Base-by-base conservation (phyloP, 1,140 invertebrate species). In the Acromyrmex charruanus region DNA sequence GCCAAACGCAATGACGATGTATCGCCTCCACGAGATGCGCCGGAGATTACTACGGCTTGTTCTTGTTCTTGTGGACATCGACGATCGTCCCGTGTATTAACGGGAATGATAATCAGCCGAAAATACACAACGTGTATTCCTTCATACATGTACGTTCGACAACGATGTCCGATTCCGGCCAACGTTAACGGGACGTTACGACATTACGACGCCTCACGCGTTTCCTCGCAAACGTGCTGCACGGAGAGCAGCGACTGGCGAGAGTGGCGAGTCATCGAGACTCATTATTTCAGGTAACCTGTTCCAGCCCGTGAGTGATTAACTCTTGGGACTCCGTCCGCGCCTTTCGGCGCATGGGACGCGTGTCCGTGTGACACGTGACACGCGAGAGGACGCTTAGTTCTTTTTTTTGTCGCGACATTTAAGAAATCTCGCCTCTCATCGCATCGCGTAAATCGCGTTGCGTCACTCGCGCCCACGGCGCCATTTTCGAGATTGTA, bases 401-500 rank as follows among this genome's bases (percentile, higher is more conserved):
- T 4, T 35, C 6, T 10, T 44, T 44, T 44, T 44, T 44, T 35
- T 9, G 14, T 7, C 7, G n/a, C 10, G 18, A 39, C 35, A 9
- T n/a, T 21, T 4, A n/a, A 18, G 12, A n/a, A 21, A 21, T 9
- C 18, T 39, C 69, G 5, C 49, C 1, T 31, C 21, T 10, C 51
- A 0, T 6, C 44, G 58, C 59, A 44, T 77, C 25, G 63, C 5
- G 25, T 44, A 35, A 49, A 44, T 77, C 18, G 63, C 5, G 18
- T 44, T 51, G 69, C 61, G 28, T 79, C 35, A 44, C 2, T 44
- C 28, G 18, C 6, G 18, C 51, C 12, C 3, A 0, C 21, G 39
- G n/a, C 77, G 77, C 77, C 77, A 81, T 81, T 81, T 71, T 68
- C 18, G 12, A 35, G 31, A 6, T 35, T 35, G 31, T 35, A 35